Percentiles rank a stretch among this genome's conserved stretches.
These are phyloP conservation scores for Pantelozetes paolii DNA, from an alignment of 2,888 invertebrate genomes.

Conservation along the genomic window DNA sequence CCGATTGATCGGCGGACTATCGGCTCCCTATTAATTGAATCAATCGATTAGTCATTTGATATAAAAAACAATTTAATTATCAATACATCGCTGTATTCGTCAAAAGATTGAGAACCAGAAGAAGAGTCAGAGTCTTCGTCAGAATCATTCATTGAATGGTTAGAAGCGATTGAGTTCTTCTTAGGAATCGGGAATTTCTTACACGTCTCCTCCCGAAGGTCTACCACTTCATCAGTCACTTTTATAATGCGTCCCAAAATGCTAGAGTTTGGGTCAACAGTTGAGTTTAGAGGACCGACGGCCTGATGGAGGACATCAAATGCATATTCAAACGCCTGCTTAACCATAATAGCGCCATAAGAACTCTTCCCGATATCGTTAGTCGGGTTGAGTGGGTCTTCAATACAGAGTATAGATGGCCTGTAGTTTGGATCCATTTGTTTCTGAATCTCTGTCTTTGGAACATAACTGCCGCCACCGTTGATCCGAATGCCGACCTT, in stretches of 20 bases:
- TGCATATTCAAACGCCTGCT: conserved; percentile 94
- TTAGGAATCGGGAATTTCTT: conserved; percentile 55
- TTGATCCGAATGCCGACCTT: conserved; percentile 75
- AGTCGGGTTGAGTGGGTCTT: conserved; percentile 79
- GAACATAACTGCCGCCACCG: conserved; percentile 86
- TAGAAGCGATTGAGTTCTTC: conserved; percentile 13
- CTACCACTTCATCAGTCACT: conserved; percentile 85
- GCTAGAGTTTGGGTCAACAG: conserved; percentile 52
- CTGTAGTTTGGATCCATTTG: conserved; percentile 92
- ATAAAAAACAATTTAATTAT: not conserved
- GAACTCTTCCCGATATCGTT: conserved; percentile 98
- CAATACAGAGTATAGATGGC: conserved; percentile 86
- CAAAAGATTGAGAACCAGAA: not conserved
- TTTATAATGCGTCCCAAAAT: conserved; percentile 86
- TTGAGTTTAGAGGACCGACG: conserved; percentile 47
- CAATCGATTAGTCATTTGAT: not conserved
- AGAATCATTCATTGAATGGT: not conserved
- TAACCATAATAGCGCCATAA: conserved; percentile 83
- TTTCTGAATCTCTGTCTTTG: conserved; percentile 80
- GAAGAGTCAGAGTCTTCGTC: conserved; percentile 20
- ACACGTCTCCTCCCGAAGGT: conserved; percentile 66
- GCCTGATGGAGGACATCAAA: conserved; percentile 57
- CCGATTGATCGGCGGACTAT: not conserved
- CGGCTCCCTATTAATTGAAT: not conserved
- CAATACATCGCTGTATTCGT: not conserved